Conservation (phyloP, 2,888 invertebrate species). For the Cylloceria caligata region DNA sequence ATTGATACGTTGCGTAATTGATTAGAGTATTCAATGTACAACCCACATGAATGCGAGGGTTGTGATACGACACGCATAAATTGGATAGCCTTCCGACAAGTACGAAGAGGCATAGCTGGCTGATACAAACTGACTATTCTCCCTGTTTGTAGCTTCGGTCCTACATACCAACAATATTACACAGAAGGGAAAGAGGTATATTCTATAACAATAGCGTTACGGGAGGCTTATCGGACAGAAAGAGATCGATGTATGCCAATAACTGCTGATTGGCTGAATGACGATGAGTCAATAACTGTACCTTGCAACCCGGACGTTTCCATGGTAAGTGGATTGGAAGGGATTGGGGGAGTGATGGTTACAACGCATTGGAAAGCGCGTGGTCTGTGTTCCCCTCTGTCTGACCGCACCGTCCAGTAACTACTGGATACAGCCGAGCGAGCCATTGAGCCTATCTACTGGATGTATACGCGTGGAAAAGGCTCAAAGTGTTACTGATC, state of each 20-base stretch:
- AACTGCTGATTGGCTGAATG: not conserved
- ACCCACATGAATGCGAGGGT: not conserved
- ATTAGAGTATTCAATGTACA: not conserved
- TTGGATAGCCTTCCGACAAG: not conserved
- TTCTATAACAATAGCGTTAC: not conserved
- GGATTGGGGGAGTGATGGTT: conserved; percentile 29
- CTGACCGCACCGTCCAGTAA: conserved; percentile 55
- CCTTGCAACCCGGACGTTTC: not conserved
- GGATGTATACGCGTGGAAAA: not conserved
- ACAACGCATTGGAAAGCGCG: conserved; percentile 3
- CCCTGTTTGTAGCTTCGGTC: not conserved
- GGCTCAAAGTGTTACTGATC: not conserved
- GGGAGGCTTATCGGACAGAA: not conserved
- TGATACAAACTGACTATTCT: not conserved
- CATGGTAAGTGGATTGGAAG: conserved; percentile 11
- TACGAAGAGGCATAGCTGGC: not conserved
- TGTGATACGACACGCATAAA: not conserved
- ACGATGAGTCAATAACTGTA: not conserved
- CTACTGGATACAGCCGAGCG: conserved; percentile 51
- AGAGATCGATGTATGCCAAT: not conserved
- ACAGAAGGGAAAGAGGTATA: no score
- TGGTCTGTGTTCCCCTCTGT: conserved; percentile 37
- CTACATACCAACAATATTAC: not conserved
- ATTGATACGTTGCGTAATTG: not conserved
- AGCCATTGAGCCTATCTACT: conserved; percentile 26